phyloP scores from a whole-genome alignment of 2,888 invertebrate genomes.

The Hybos culiciformis region DNA sequence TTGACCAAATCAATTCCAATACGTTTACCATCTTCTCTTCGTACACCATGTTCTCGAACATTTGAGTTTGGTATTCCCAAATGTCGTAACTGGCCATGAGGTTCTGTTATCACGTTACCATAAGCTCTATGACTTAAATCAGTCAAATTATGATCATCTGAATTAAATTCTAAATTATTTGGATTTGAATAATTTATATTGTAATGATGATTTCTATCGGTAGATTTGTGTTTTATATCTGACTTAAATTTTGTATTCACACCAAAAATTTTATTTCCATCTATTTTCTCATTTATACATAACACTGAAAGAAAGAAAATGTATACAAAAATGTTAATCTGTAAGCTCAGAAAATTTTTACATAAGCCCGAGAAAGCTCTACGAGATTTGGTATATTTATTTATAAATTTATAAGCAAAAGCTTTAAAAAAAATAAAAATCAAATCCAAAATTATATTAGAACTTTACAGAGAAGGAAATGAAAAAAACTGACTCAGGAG shows the following conservation, averaged over 20 bases:
- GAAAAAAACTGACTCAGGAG: no score
- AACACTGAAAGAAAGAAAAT: no score
- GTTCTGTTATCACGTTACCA: conserved; percentile 25
- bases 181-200: conserved; percentile 11
- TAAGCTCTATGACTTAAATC: conserved; percentile 18
- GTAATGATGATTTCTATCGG: conserved; percentile 25
- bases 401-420: background rate
- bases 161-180: conserved; percentile 16
- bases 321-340: no score
- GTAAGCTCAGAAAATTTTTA: no score
- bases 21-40: conserved; percentile 19
- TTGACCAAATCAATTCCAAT: conserved; percentile 22
- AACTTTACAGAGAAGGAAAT: no score
- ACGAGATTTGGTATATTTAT: background rate
- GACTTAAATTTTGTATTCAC: conserved; percentile 21
- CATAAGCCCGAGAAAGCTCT: no score
- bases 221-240: conserved; percentile 20
- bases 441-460: no score
- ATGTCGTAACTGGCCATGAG: conserved; percentile 15
- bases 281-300: no score
- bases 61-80: conserved; percentile 12
- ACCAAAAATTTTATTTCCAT: no score
- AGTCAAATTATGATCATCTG: conserved; percentile 19
- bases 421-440: no score
- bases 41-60: conserved; percentile 12